phyloP scores from a whole-genome alignment of 1,140 invertebrate species.

The Brachionus asplanchnoidis region DNA sequence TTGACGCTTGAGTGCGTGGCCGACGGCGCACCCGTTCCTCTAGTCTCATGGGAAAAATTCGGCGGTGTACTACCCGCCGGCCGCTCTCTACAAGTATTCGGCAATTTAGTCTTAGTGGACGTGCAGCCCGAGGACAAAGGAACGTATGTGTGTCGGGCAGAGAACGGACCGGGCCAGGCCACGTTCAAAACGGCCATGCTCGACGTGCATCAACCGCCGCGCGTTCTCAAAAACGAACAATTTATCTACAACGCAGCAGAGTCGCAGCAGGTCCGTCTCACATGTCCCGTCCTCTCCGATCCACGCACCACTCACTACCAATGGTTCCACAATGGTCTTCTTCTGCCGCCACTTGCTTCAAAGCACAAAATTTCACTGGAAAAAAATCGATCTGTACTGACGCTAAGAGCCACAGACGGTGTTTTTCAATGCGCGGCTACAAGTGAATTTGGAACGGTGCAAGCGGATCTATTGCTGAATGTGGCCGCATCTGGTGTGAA shows the following conservation, averaged over 20 bases:
- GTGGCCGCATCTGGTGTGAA: not conserved
- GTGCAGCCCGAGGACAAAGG: conserved; percentile 65
- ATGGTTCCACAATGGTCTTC: conserved; percentile 78
- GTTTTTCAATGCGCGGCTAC: conserved; percentile 81
- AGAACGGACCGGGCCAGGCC: conserved; percentile 49
- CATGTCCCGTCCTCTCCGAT: conserved; percentile 65
- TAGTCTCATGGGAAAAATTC: conserved; percentile 38
- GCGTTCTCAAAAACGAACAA: conserved; percentile 62
- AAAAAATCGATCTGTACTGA: not conserved
- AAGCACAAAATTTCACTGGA: conserved; percentile 45
- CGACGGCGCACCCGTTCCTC: not conserved
- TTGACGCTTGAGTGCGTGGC: conserved; percentile 40
- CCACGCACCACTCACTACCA: conserved; percentile 66
- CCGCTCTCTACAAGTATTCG: conserved; percentile 47
- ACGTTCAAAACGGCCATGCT: conserved; percentile 42
- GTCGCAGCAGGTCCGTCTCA: conserved; percentile 64
- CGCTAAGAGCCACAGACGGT: conserved; percentile 61
- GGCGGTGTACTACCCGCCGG: conserved; percentile 12
- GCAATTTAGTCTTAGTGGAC: conserved; percentile 65
- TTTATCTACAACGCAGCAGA: conserved; percentile 63
- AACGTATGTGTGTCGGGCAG: conserved; percentile 65
- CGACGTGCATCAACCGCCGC: conserved; percentile 59
- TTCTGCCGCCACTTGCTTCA: conserved; percentile 58
- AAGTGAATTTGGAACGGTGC: conserved; percentile 69
- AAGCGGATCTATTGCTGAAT: conserved; percentile 43